These are phyloP conservation scores for Psittacula cyanocephala DNA, from an alignment of 2,113 vertebrate species.

Conservation along the genomic window DNA sequence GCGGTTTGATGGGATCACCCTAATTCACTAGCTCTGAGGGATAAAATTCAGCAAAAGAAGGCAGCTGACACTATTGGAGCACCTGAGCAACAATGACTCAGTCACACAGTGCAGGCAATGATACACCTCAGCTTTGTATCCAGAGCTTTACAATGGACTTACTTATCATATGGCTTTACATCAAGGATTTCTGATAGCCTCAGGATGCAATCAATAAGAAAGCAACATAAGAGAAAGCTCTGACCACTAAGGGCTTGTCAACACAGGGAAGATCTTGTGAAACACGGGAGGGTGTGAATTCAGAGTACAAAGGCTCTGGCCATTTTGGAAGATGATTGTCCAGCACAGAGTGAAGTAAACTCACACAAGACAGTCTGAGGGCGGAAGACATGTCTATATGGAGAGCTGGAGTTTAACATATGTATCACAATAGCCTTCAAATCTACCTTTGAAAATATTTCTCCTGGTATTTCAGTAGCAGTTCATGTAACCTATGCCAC, in stretches of 20 bases:
- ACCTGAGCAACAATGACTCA: neutral
- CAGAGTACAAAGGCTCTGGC: neutral
- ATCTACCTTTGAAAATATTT: neutral
- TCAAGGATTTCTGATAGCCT: conserved; percentile 29
- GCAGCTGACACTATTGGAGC: neutral
- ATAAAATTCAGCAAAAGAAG: conserved; percentile 28
- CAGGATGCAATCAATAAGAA: conserved; percentile 9
- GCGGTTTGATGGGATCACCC: neutral
- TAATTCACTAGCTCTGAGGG: neutral
- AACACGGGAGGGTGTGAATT: neutral
- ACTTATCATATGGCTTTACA: neutral
- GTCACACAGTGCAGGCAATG: neutral
- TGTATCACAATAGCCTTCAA: neutral
- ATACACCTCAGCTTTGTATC: neutral
- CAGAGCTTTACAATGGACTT: neutral
- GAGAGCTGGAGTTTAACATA: neutral
- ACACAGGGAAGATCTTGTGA: neutral
- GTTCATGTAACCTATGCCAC: neutral
- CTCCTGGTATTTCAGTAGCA: neutral
- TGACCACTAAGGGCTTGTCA: neutral
- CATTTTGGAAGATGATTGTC: neutral
- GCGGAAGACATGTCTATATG: neutral
- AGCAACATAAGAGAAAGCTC: conserved; percentile 13
- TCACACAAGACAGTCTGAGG: neutral
- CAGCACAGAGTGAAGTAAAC: neutral